phyloP scores from a whole-genome alignment of 2,888 invertebrate genomes.

The Dendrolimus pini region DNA sequence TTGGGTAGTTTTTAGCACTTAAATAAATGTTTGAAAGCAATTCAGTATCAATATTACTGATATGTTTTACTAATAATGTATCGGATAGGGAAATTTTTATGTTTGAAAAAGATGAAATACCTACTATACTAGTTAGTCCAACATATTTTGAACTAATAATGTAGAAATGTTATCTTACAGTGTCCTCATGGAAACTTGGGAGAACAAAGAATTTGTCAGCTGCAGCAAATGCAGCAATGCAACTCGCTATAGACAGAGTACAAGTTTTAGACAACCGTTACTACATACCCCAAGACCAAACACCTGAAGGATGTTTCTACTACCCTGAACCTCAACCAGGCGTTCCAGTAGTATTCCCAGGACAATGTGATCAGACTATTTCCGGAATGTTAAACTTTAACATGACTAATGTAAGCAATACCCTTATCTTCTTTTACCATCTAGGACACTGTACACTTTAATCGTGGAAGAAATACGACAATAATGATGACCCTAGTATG shows the following conservation, averaged over 20 bases:
- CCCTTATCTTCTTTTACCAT: conserved; percentile 1
- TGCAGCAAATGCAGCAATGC: conserved; percentile 25
- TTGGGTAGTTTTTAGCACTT: too few relatives aligned
- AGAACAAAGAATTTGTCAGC: conserved; percentile 29
- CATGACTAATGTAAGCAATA: conserved; percentile 1
- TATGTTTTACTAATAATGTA: too few relatives aligned
- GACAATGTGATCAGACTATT: conserved; percentile 15
- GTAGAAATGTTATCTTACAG: background rate
- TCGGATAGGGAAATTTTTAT: too few relatives aligned
- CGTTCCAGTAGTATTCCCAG: conserved; percentile 43
- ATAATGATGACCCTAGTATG: too few relatives aligned
- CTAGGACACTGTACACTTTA: too few relatives aligned
- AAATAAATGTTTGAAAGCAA: too few relatives aligned
- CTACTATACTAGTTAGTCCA: too few relatives aligned
- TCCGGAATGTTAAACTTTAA: conserved; percentile 19
- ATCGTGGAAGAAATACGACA: too few relatives aligned
- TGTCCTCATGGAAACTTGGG: conserved; percentile 24
- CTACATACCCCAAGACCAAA: conserved; percentile 33
- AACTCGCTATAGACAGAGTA: conserved; percentile 24
- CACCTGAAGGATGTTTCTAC: conserved; percentile 48
- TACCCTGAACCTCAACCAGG: conserved; percentile 40
- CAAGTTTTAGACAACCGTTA: conserved; percentile 35
- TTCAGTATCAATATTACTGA: too few relatives aligned
- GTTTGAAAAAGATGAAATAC: too few relatives aligned
- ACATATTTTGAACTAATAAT: too few relatives aligned